These are phyloP conservation scores for Gila orcuttii DNA, from an alignment of 2,113 vertebrate species.

Conservation along the genomic window DNA sequence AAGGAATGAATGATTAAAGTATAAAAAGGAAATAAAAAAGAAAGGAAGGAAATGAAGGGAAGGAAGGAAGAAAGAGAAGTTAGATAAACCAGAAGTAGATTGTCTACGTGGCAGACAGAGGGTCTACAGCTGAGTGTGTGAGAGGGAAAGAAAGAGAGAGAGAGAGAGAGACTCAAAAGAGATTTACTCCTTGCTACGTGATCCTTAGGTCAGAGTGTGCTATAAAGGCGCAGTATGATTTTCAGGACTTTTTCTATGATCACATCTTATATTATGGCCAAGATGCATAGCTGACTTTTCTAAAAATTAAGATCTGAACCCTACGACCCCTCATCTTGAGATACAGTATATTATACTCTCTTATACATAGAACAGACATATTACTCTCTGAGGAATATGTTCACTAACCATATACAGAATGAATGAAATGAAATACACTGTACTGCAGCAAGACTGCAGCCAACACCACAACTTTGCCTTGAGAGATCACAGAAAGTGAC, in stretches of 20 bases:
- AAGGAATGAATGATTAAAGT: background rate
- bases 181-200: background rate
- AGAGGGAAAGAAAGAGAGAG: background rate
- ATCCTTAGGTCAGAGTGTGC: constrained; percentile 3
- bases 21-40: background rate
- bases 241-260: background rate
- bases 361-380: no score
- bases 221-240: constrained; percentile 2
- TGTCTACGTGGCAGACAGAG: constrained; percentile 46
- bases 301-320: background rate
- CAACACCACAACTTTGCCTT: background rate
- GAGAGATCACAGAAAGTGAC: background rate
- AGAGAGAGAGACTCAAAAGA: background rate
- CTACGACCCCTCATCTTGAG: background rate
- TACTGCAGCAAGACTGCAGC: background rate
- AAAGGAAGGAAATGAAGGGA: background rate
- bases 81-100: constrained; percentile 25
- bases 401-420: background rate
- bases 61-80: background rate
- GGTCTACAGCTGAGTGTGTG: background rate
- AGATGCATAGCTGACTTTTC: background rate
- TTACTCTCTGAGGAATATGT: background rate
- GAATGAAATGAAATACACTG: background rate
- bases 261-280: background rate
- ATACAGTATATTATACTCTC: no score